phyloP scores from a whole-genome alignment of 2,888 invertebrate species.

The Protonemura montana region DNA sequence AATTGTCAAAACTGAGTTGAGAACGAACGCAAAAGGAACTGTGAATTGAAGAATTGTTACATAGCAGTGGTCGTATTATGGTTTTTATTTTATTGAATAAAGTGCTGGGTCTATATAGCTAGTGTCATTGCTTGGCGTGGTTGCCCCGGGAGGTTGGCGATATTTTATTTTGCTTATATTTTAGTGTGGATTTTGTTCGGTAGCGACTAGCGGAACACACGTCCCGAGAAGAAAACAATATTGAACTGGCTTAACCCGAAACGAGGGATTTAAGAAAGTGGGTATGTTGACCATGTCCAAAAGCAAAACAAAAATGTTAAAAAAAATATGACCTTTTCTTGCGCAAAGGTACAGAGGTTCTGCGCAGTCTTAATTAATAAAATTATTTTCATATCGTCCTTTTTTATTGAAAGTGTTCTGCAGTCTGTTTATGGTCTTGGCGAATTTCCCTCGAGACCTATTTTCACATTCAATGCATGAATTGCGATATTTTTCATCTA shows the following conservation, averaged over 20 bases:
- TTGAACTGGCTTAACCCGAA: not conserved
- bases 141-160: not conserved
- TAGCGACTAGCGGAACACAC: not conserved
- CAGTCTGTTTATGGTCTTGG: not conserved
- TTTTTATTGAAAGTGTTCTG: constrained; percentile 7
- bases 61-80: not conserved
- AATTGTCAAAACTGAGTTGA: not conserved
- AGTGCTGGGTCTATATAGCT: not conserved
- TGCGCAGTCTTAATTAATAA: not conserved
- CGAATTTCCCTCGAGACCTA: not conserved
- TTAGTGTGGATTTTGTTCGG: not conserved
- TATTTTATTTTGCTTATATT: not conserved
- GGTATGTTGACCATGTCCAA: not conserved
- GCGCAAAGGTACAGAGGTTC: not conserved
- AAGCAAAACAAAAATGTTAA: not conserved
- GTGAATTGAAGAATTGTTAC: not conserved
- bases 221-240: not conserved
- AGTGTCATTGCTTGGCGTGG: not conserved
- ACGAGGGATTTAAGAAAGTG: not conserved
- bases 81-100: not conserved
- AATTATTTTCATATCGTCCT: not conserved
- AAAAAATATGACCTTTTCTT: not conserved
- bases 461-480: constrained; percentile 1
- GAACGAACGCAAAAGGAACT: not conserved
- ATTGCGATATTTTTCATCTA: not conserved